Evolutionary conservation across 2,888 invertebrate species (phyloP), one percentile per base, ranked within the genome.

Genomic region (Lycophotia porphyrea): DNA sequence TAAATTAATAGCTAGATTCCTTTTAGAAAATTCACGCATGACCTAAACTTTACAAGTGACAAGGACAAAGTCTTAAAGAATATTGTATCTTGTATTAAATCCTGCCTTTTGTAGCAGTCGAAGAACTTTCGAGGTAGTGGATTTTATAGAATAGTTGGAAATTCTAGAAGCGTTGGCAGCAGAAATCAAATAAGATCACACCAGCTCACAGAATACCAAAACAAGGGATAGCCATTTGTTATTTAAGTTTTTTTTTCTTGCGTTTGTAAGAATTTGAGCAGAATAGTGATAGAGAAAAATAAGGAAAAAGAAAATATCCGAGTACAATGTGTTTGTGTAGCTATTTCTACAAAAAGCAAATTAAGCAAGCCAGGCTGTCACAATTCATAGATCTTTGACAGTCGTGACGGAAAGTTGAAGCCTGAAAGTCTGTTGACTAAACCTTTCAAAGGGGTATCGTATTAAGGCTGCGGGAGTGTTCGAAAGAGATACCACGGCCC

Each of bases 151-250:
- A 58, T 34, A 11, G 18, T 44, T 36, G 1, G n/a, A 18, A 31
- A 80, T 79, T 79, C 74, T n/a, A 39, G 24, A 15, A 65, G 36
- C 44, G 67, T 27, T 11, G 15, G 44, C n/a, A 49, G 39, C 36
- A 31, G 49, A 44, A 67, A 58, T 49, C n/a, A 58, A 71, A 67
- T 67, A 76, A 55, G n/a, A 63, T 44, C n/a, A 49, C 15, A 67
- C 15, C 11, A 55, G 34, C 27, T 70, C n/a, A 34, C 52, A 61
- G 76, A 80, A 66, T 70, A 80, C 24, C 11, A 39, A 80, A 81
- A 55, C 60, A 2, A 4, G 49, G 31, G 27, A 44, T 27, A 18
- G 55, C 1, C 24, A n/a, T 76, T 67, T 13, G 60, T 65, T 65
- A 66, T 76, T 61, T 63, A 61, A 36, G 13, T 11, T 11, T 52